phyloP scores from a whole-genome alignment of 2,888 invertebrate species.

The Patella ulyssiponensis region DNA sequence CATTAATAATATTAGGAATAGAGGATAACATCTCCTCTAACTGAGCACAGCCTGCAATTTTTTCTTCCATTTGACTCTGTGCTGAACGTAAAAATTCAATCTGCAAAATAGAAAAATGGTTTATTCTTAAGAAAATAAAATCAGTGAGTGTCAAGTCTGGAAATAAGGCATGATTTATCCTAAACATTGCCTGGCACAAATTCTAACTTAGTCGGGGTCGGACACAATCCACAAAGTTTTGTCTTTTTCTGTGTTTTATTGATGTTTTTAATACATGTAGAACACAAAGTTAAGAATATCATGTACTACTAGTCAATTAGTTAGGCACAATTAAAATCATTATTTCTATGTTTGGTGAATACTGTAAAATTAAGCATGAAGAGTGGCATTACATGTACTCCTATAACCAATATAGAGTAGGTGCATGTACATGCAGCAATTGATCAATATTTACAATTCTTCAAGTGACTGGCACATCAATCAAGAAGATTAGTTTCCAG shows the following conservation, averaged over 20 bases:
- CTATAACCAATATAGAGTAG: too few species aligned
- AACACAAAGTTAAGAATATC: neutral
- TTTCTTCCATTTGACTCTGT: conserved; percentile 54
- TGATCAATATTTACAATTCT: too few species aligned
- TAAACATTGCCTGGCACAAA: neutral
- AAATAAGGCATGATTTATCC: neutral
- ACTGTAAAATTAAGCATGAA: neutral
- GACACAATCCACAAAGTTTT: too few species aligned
- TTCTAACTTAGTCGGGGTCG: neutral
- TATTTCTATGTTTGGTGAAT: neutral
- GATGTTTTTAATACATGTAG: too few species aligned
- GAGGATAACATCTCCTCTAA: conserved; percentile 70
- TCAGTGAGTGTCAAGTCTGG: neutral
- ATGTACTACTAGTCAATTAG: neutral
- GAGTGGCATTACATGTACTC: neutral
- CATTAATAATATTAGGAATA: conserved; percentile 60
- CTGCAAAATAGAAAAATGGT: conserved; percentile 51
- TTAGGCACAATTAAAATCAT: neutral
- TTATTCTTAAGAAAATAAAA: too few species aligned
- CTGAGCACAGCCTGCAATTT: conserved; percentile 66
- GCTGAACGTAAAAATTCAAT: conserved; percentile 70
- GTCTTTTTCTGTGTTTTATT: too few species aligned
- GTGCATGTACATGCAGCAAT: too few species aligned
- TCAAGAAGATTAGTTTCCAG: too few species aligned
- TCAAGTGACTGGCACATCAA: too few species aligned